Base-by-base conservation (phyloP, 2,888 invertebrate genomes). In the Drosophila fungiperda region DNA sequence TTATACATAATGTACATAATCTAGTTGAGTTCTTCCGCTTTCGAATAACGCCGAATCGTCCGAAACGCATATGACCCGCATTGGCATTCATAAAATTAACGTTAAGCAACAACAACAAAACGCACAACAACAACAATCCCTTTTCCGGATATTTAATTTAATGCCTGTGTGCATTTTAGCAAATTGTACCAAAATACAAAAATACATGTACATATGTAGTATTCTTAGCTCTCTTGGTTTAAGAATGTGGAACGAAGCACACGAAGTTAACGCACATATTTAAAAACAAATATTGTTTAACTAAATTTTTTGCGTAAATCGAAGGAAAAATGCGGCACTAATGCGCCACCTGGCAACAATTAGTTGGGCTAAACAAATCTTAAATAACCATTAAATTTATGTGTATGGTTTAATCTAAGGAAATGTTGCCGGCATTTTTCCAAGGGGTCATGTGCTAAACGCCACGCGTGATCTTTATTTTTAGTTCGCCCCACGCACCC, bases 111-210 rank as follows among this genome's bases (percentile, higher is more conserved):
- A 48, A 38, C 11, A 26, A 40, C 36, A 73, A 73, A 23, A 76
- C 32, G 35, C 58, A 53, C 57, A 65, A 54, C 26, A 53, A 49
- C 62, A 77, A 63, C 68, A 54, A 64, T 42, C 62, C 66, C 69
- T 78, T 76, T 78, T 82, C 87, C 87, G 87, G 87, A 87, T 77
- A 87, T 90, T 87, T 80, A 83, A 87, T 87, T 87, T 74, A 87
- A 77, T 84, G 71, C 68, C 75, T 53, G 64, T 48, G 70, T 69
- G 71, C 60, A 59, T 36, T 57, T 62, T 23, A 58, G 53, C 32
- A 54, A 58, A 52, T 36, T 49, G 33, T 38, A 49, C 29, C 32
- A 32, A 48, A 59, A 40, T 45, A 50, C 38, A 36, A 36, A n/a
- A 38, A 68, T 36, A 48, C 36, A 48, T 15, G 52, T 26, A 33